phyloP scores from a whole-genome alignment of 2,113 vertebrate species.

The Microcebus griseorufus region DNA sequence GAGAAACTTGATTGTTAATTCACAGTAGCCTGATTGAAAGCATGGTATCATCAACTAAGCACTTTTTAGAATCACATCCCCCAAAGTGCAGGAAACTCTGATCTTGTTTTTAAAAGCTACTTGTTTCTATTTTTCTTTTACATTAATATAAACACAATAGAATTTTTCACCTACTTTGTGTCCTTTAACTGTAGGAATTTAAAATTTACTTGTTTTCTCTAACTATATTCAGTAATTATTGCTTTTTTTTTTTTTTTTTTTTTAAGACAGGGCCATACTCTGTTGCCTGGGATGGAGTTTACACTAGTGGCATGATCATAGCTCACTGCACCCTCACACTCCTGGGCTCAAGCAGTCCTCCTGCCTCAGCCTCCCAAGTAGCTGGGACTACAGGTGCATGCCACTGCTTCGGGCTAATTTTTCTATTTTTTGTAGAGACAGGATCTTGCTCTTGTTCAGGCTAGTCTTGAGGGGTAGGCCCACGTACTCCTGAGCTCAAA shows the following conservation, averaged over 20 bases:
- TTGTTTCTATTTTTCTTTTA: constrained; percentile 20
- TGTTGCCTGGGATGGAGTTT: too few species aligned
- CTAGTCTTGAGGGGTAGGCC: too few species aligned
- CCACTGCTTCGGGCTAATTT: too few species aligned
- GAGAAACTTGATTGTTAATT: constrained; percentile 31
- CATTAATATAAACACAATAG: neutral
- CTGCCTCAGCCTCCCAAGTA: too few species aligned
- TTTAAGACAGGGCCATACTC: too few species aligned
- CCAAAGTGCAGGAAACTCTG: neutral
- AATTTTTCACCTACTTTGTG: neutral
- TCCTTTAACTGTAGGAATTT: neutral
- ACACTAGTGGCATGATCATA: too few species aligned
- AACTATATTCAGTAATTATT: constrained; percentile 1
- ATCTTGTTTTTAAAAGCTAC: neutral
- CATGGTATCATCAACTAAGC: neutral
- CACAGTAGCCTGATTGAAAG: neutral
- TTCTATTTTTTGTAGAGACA: too few species aligned
- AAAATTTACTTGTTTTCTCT: constrained; percentile 14
- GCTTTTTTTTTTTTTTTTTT: neutral
- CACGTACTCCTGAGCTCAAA: too few species aligned
- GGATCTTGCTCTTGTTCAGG: too few species aligned
- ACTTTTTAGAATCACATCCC: neutral
- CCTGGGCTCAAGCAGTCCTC: too few species aligned
- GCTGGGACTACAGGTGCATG: too few species aligned
- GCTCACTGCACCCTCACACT: too few species aligned